Evolutionary conservation across 2,113 vertebrate species (phyloP), one percentile per base, ranked within the genome.

Genomic region (Saguinus imperator): DNA sequence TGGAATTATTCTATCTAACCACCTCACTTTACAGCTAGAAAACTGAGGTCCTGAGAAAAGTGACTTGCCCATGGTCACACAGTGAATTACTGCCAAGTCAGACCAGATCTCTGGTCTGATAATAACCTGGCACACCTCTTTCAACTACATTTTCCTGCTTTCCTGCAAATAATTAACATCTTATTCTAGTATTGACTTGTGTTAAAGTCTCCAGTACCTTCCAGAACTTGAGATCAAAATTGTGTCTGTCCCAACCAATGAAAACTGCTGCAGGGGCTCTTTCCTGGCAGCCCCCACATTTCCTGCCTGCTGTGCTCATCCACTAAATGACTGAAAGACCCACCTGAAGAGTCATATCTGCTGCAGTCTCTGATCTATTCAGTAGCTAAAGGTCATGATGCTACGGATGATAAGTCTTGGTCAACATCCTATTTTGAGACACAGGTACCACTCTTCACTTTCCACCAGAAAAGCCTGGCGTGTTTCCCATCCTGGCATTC

Each of bases 151-250:
- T n/a, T 23, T 50, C 52, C 35, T 77, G 3, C 25, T 80, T 58
- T 92, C 61, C 79, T 86, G 8, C 35, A 89, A 66, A 52, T 57
- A 87, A 76, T 17, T 48, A 35, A 5, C 64, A 27, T 81, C 40
- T 73, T 91, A 43, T 45, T 94, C 68, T 61, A 91, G 77, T 40
- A 9, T 10, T 68, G 57, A 75, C 16, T 83, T 93, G 35, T 40
- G 29, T 40, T 9, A 73, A 96, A 97, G 27, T 66, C 35, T 32
- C 55, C 6, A 23, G 79, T 32, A 25, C 73, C 88, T 84, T 94
- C 55, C 61, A 93, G 79, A 96, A 92, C 35, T 73, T 58, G 35
- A 89, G 20, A 92, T 89, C 3, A 89, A 94, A 87, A 91, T 29
- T 52, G 1, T 20, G 20, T 87, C 64, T 72, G 29, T 57, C 57